Base-by-base conservation (phyloP, 2,113 vertebrate genomes). In the Anhinga rufa region DNA sequence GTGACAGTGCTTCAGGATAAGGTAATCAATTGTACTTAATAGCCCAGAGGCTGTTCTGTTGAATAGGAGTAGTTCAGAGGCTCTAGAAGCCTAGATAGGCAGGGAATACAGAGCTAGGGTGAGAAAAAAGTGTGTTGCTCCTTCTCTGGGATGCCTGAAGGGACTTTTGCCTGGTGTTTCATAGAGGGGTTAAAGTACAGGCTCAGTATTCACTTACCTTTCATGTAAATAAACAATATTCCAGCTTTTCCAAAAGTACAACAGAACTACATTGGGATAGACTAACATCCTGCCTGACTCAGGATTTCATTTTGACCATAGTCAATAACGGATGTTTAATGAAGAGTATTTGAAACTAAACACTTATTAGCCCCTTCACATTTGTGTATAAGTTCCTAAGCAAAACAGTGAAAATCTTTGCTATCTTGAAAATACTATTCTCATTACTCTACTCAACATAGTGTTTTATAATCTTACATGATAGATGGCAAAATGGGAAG, bases 221-320 rank as follows among this genome's bases (percentile, higher is more conserved):
- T 48, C 6, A 12, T 22, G 21, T 44, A 78, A 90, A 71, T 20
- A 24, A 76, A 17, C 2, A 38, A 29, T 21, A 49, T 4, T 1
- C 8, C 2, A 17, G 1, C 36, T 61, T 28, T 55, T n/a, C 55
- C 4, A 49, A 13, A 75, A 61, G 7, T 70, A 42, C 7, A 34
- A 9, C 9, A 81, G 7, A 58, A 71, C 9, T 24, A 0, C 0
- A 2, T 24, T 88, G 32, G 20, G 20, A 58, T 71, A 55, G 17
- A 55, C 7, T 82, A 51, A 62, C 1, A 1, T 1, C 1, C 0
- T 55, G 4, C 4, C 42, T 79, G 10, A 60, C 17, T 82, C 20
- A 46, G 20, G 20, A 55, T 88, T 87, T 82, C 1, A 54, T 78
- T 82, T 51, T 12, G 2, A 54, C 9, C 7, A 14, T 28, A 52